Evolutionary conservation across 2,888 invertebrate genomes (phyloP).

Genomic region (Scaptomyza caliginosa): DNA sequence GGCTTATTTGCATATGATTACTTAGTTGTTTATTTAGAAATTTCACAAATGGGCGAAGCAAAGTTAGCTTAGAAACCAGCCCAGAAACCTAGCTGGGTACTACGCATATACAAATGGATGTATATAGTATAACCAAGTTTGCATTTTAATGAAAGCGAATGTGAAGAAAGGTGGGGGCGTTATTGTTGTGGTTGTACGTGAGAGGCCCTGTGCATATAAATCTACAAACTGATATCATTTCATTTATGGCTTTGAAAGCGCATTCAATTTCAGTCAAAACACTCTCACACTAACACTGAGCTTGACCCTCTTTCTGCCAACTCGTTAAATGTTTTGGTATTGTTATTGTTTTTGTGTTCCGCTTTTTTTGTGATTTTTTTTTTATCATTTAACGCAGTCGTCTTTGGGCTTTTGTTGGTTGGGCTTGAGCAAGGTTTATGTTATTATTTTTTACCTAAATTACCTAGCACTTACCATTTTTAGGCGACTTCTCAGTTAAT

Average conservation of each 20-base stretch:
- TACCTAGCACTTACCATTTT: slow-evolving; percentile 36
- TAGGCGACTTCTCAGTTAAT: slow-evolving; percentile 74
- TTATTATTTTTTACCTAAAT: slow-evolving; percentile 20
- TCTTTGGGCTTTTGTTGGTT: slow-evolving; percentile 55
- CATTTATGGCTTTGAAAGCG: slow-evolving; percentile 59
- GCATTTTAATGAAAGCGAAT: slow-evolving; percentile 69
- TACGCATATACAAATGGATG: no score
- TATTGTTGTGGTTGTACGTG: slow-evolving; percentile 32
- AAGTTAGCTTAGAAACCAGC: slow-evolving; percentile 41
- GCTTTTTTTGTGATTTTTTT: background rate
- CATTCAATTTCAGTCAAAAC: slow-evolving; percentile 48
- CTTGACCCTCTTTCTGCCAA: slow-evolving; percentile 64
- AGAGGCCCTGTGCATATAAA: slow-evolving; percentile 56
- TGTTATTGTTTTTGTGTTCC: slow-evolving; percentile 14
- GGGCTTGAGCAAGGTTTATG: slow-evolving; percentile 36
- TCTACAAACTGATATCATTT: slow-evolving; percentile 44
- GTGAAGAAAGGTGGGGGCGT: slow-evolving; percentile 36
- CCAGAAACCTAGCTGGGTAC: slow-evolving; percentile 29
- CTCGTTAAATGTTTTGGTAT: slow-evolving; percentile 50
- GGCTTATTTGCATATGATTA: slow-evolving; percentile 72
- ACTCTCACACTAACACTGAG: slow-evolving; percentile 40
- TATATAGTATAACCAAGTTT: slow-evolving; percentile 12
- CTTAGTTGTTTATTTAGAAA: slow-evolving; percentile 73
- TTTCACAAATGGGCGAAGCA: slow-evolving; percentile 53
- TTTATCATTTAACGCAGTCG: slow-evolving; percentile 55